These are phyloP conservation scores for Campaea margaritaria DNA, from an alignment of 2,888 invertebrate species.

Conservation along the genomic window DNA sequence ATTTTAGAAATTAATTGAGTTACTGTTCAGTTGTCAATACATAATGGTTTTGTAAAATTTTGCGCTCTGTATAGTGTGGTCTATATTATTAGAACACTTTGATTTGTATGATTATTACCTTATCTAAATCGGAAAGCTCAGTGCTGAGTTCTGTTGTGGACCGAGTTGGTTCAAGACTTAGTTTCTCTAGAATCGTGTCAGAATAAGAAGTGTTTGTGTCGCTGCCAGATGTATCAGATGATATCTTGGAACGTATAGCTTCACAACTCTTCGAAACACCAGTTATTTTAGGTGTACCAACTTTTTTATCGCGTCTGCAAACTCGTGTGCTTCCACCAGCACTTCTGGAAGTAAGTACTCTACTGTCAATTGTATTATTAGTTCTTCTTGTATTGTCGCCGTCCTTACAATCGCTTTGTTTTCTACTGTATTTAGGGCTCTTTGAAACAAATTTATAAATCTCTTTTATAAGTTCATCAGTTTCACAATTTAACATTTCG, in stretches of 20 bases:
- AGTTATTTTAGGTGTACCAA: slow-evolving; percentile 65
- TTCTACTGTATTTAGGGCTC: slow-evolving; percentile 51
- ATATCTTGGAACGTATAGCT: slow-evolving; percentile 63
- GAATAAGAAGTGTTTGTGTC: slow-evolving; percentile 65
- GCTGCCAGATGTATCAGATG: slow-evolving; percentile 53
- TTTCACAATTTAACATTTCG: slow-evolving; percentile 54
- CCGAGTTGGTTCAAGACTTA: slow-evolving; percentile 60
- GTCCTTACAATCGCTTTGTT: slow-evolving; percentile 29
- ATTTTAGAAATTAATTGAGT: no score
- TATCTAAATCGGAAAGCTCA: slow-evolving; percentile 45
- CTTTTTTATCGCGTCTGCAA: slow-evolving; percentile 65
- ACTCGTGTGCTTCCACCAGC: slow-evolving; percentile 58
- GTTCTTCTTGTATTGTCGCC: slow-evolving; percentile 19
- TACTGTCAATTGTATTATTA: slow-evolving; percentile 36
- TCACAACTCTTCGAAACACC: slow-evolving; percentile 77
- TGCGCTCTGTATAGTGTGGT: no score
- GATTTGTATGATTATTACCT: slow-evolving; percentile 58
- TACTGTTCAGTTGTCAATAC: no score
- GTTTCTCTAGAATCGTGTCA: slow-evolving; percentile 68
- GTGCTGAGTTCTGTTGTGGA: slow-evolving; percentile 58
- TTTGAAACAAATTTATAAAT: slow-evolving; percentile 74
- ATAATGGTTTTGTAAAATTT: no score
- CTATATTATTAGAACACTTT: no score
- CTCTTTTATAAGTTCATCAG: slow-evolving; percentile 74
- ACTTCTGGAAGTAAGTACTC: slow-evolving; percentile 59